Conservation (phyloP, 2,888 invertebrate species). For the Halictus ligatus region DNA sequence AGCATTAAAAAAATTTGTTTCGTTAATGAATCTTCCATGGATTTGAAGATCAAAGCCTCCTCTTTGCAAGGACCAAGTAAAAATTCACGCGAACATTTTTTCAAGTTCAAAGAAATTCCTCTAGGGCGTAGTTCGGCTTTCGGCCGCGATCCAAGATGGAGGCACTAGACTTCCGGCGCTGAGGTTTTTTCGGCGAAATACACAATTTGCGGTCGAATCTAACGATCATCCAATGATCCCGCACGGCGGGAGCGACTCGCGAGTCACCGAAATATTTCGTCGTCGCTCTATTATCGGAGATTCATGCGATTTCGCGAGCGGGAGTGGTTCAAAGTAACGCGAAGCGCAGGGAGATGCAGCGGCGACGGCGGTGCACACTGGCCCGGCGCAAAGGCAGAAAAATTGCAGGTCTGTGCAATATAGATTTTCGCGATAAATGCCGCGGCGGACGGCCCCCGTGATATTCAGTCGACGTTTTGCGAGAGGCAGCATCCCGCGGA, state of each 20-base stretch:
- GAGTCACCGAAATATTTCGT: conserved; percentile 27
- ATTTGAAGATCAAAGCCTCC: too few relatives aligned
- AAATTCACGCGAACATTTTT: not conserved
- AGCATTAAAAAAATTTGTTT: too few relatives aligned
- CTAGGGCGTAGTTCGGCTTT: not conserved
- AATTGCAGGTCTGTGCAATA: conserved; percentile 53
- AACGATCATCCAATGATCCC: not conserved
- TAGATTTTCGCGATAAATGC: conserved; percentile 62
- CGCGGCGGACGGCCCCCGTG: conserved; percentile 27
- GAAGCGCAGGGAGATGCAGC: not conserved
- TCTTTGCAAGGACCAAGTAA: too few relatives aligned
- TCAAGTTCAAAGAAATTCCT: not conserved
- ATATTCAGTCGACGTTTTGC: conserved; percentile 48
- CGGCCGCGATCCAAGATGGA: not conserved
- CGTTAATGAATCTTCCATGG: too few relatives aligned
- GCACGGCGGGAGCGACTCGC: not conserved
- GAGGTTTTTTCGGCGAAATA: not conserved
- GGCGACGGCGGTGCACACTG: not conserved
- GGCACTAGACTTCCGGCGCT: too few relatives aligned
- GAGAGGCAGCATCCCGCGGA: conserved; percentile 24
- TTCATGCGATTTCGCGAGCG: conserved; percentile 40
- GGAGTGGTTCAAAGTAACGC: conserved; percentile 22
- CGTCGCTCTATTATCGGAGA: conserved; percentile 42
- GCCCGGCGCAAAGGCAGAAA: conserved; percentile 45
- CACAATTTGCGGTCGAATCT: not conserved